A percentile compares a stretch with the other conserved stretches of the same genome.
Evolutionary conservation across 2,113 vertebrate genomes (phyloP).

Genomic region (Chiloscyllium plagiosum): DNA sequence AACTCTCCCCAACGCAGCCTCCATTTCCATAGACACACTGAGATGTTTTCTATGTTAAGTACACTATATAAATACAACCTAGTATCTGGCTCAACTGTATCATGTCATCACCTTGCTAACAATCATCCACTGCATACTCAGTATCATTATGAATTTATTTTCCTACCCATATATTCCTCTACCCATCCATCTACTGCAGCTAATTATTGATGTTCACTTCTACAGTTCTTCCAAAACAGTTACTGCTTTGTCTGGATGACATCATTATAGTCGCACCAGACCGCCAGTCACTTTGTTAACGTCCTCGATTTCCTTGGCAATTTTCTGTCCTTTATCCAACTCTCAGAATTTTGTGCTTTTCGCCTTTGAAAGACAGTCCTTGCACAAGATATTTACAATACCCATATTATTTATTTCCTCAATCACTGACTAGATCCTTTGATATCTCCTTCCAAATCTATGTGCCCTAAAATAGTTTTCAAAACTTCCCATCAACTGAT

Average conservation of each 20-base stretch:
- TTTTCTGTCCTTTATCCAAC: not conserved
- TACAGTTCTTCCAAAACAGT: not conserved
- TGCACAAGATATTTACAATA: not conserved
- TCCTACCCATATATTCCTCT: not conserved
- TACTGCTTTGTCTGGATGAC: not conserved
- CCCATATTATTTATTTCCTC: not conserved
- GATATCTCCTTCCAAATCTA: not conserved
- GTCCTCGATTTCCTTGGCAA: not conserved
- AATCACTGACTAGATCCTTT: not conserved
- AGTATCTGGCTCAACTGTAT: not conserved
- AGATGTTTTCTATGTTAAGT: not conserved
- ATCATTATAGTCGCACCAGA: not conserved
- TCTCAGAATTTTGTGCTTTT: not conserved
- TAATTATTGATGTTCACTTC: not conserved
- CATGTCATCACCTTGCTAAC: no score
- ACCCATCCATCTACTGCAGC: not conserved
- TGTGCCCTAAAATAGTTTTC: not conserved
- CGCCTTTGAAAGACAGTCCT: not conserved
- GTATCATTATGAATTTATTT: not conserved
- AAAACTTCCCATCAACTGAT: not conserved
- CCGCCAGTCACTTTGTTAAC: not conserved
- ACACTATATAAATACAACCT: not conserved
- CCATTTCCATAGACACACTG: not conserved
- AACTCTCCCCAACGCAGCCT: not conserved
- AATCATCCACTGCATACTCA: not conserved